These are phyloP conservation scores for Drosophila mimetica DNA, from an alignment of 2,888 invertebrate genomes.

Conservation along the genomic window DNA sequence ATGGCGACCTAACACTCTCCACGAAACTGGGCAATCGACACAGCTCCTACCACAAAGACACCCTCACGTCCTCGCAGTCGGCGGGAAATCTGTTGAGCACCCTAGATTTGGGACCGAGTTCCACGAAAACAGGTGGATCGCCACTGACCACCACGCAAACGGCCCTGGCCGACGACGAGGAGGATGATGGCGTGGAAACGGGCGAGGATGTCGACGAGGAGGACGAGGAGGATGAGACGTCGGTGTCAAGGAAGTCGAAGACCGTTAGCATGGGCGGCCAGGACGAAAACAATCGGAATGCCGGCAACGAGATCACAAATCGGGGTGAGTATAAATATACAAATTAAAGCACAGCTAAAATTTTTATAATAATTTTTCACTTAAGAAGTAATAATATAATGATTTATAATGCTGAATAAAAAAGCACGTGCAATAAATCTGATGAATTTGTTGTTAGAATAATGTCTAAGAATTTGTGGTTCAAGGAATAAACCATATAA, in stretches of 20 bases:
- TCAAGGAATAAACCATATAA: neutral
- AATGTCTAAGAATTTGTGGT: neutral
- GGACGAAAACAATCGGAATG: conserved; percentile 84
- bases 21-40: conserved; percentile 83
- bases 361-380: no score
- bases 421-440: no score
- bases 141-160: conserved; percentile 32
- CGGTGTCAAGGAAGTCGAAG: conserved; percentile 59
- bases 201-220: conserved; percentile 76
- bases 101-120: conserved; percentile 52
- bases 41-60: conserved; percentile 84
- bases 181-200: conserved; percentile 81
- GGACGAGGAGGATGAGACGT: conserved; percentile 60
- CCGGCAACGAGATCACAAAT: conserved; percentile 84
- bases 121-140: conserved; percentile 42
- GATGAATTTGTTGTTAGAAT: neutral
- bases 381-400: no score
- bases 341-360: no score
- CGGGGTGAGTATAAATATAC: conserved; percentile 78
- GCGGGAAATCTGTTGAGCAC: conserved; percentile 68
- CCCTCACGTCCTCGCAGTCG: conserved; percentile 80
- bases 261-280: conserved; percentile 70
- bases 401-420: no score
- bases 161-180: conserved; percentile 69
- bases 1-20: conserved; percentile 61